Percentiles rank a stretch among this genome's conserved stretches.
Evolutionary conservation across 2,113 vertebrate species (phyloP).

Genomic region (Nestor notabilis): DNA sequence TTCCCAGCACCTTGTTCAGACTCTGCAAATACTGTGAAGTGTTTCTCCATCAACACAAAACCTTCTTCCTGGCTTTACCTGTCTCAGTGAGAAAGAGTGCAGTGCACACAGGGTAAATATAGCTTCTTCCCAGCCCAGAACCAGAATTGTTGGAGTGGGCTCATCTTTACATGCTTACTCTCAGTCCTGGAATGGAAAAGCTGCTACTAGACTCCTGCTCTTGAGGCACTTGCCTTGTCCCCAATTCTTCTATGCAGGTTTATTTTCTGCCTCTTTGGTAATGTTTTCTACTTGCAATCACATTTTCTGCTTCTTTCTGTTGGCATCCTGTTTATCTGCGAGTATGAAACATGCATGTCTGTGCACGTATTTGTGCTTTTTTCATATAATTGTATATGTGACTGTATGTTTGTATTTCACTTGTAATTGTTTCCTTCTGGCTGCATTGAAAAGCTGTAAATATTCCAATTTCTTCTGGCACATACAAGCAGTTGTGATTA

Average conservation of each 20-base stretch:
- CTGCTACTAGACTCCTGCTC: not conserved
- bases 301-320: not conserved
- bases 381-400: not conserved
- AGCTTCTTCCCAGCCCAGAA: not conserved
- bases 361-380: not conserved
- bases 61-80: not conserved
- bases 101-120: not conserved
- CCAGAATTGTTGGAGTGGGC: not conserved
- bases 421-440: not conserved
- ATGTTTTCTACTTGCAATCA: not conserved
- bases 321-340: not conserved
- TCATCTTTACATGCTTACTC: not conserved
- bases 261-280: not conserved
- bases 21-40: not conserved
- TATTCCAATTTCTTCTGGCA: conserved; percentile 5
- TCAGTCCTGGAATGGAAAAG: not conserved
- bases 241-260: not conserved
- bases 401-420: not conserved
- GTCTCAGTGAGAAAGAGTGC: not conserved
- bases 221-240: not conserved
- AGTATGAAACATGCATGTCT: not conserved
- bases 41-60: not conserved
- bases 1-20: not conserved
- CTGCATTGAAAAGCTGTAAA: not conserved
- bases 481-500: conserved; percentile 3